Evolutionary conservation across 1,140 invertebrate genomes (phyloP).

Genomic region (Atta colombica): DNA sequence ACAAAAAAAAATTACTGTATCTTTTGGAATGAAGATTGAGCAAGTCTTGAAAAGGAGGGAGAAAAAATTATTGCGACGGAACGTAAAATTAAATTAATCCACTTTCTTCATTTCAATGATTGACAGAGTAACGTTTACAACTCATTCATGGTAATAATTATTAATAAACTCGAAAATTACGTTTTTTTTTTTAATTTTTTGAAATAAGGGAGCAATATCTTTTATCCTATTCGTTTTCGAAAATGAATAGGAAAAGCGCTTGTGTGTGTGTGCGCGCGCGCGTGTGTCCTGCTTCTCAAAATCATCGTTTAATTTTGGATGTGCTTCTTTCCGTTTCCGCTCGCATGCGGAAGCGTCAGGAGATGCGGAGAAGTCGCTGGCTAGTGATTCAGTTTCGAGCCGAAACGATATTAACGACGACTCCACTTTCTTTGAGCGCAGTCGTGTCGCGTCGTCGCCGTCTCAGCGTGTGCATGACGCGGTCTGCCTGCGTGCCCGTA

Average conservation of each 20-base stretch:
- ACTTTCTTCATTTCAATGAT: too few relatives aligned
- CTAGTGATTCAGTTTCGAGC: not conserved
- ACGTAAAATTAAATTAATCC: too few relatives aligned
- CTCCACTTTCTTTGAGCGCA: not conserved
- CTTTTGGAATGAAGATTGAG: too few relatives aligned
- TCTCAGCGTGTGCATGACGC: conserved; percentile 66
- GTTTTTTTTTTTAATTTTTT: too few relatives aligned
- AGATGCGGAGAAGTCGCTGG: not conserved
- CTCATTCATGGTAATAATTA: too few relatives aligned
- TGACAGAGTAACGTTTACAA: too few relatives aligned
- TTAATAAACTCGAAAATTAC: too few relatives aligned
- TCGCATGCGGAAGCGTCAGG: not conserved
- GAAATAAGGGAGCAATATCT: not conserved
- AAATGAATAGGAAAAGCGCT: too few relatives aligned
- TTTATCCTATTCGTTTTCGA: not conserved
- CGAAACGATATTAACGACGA: conserved; percentile 13
- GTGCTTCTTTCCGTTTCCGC: not conserved
- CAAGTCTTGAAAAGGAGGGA: too few relatives aligned
- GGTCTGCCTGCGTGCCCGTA: conserved; percentile 64
- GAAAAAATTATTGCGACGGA: too few relatives aligned
- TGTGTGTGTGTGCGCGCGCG: too few relatives aligned
- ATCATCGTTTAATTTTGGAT: not conserved
- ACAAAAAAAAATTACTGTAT: too few relatives aligned
- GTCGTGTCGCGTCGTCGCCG: conserved; percentile 11
- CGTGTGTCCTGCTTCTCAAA: not conserved